Conservation (phyloP, 2,888 invertebrate genomes). For the Julus scandinavius region DNA sequence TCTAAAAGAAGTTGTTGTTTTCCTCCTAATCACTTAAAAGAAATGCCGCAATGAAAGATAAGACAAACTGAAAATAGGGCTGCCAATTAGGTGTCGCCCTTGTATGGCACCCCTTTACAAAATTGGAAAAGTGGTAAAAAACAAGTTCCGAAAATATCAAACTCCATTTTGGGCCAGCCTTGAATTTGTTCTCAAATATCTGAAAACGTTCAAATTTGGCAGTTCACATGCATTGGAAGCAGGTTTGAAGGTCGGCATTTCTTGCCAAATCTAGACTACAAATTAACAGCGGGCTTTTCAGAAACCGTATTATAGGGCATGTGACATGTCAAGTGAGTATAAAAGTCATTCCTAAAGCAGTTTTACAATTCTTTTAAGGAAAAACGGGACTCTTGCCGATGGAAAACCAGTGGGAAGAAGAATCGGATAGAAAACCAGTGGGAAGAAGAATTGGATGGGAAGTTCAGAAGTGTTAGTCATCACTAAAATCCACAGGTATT, state of each 20-base stretch:
- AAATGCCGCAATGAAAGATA: conserved; percentile 16
- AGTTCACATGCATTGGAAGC: conserved; percentile 14
- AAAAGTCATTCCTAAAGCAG: background rate
- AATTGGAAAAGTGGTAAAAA: background rate
- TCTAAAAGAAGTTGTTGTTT: background rate
- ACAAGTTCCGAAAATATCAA: conserved; percentile 20
- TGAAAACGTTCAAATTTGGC: conserved; percentile 40
- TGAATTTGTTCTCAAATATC: conserved; percentile 37
- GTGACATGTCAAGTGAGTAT: background rate
- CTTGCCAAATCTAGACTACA: conserved; percentile 1
- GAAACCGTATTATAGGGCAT: background rate
- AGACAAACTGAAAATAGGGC: background rate
- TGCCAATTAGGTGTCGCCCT: conserved; percentile 1
- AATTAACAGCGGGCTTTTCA: conserved; percentile 8
- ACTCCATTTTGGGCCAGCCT: conserved; percentile 18
- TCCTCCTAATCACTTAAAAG: background rate
- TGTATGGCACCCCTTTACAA: background rate
- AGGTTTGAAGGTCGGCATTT: conserved; percentile 23
- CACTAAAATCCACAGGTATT: conserved; percentile 9
- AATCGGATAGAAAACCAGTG: background rate
- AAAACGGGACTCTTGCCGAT: background rate
- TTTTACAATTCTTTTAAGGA: background rate
- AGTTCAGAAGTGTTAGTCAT: conserved; percentile 9
- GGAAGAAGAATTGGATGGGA: background rate
- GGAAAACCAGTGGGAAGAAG: background rate